These are phyloP conservation scores for Triplophysa dalaica DNA, from an alignment of 2,113 vertebrate genomes.

Conservation along the genomic window DNA sequence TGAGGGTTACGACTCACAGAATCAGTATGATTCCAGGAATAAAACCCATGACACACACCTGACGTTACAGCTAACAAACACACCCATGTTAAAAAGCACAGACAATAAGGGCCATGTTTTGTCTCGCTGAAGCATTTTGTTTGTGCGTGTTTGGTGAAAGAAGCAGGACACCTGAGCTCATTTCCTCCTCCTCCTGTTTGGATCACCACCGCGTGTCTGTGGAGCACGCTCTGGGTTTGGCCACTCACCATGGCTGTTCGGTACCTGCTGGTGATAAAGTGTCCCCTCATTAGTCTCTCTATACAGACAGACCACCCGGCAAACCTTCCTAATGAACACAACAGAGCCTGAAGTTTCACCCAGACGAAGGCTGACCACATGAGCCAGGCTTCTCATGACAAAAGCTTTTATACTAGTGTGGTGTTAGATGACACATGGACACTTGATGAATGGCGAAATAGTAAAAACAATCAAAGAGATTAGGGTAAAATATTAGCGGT, in stretches of 20 bases:
- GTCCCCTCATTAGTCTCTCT: slow-evolving; percentile 41
- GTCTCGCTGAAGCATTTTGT: background rate
- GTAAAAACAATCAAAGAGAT: no score
- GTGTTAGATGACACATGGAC: background rate
- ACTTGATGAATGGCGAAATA: no score
- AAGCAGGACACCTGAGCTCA: slow-evolving; percentile 37
- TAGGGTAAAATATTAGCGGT: no score
- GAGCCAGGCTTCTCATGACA: background rate
- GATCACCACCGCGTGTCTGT: background rate
- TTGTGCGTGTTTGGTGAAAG: slow-evolving; percentile 6
- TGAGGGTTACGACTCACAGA: background rate
- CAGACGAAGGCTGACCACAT: background rate
- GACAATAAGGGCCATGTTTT: slow-evolving; percentile 15
- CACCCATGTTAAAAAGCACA: background rate
- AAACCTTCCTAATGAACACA: slow-evolving; percentile 26
- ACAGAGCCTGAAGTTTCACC: background rate
- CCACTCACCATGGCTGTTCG: slow-evolving; percentile 12
- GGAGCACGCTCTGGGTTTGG: slow-evolving; percentile 13
- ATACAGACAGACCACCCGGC: slow-evolving; percentile 13
- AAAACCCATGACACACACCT: background rate
- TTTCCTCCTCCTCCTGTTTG: slow-evolving; percentile 17
- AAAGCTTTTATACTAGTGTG: background rate
- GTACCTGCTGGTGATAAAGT: slow-evolving; percentile 30
- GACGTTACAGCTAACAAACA: slow-evolving; percentile 15
- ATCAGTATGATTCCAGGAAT: background rate